phyloP scores from a whole-genome alignment of 2,888 invertebrate genomes.

The Malthinus seriepunctatus region DNA sequence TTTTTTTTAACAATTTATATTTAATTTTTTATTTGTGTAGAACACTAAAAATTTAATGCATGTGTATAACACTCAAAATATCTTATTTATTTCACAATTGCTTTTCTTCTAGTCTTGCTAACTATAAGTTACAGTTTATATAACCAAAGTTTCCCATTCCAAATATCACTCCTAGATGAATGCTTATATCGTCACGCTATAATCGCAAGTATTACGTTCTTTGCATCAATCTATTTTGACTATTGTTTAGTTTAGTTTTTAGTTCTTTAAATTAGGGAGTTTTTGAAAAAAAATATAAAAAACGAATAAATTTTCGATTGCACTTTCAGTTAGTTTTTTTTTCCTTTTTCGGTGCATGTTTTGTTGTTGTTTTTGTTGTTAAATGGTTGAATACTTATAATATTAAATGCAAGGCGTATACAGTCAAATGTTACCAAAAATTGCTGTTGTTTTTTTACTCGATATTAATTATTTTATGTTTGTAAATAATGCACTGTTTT shows the following conservation, averaged over 20 bases:
- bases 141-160: conserved; percentile 24
- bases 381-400: conserved; percentile 20
- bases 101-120: conserved; percentile 24
- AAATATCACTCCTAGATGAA: conserved; percentile 18
- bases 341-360: conserved; percentile 28
- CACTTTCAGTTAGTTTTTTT: conserved; percentile 24
- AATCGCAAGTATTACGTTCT: conserved; percentile 47
- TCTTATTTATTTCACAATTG: conserved; percentile 8
- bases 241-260: conserved; percentile 19
- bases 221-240: conserved; percentile 31
- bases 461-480: conserved; percentile 29
- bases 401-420: conserved; percentile 36
- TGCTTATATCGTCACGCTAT: conserved; percentile 43
- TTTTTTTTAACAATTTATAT: neutral
- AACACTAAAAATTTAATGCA: conserved; percentile 2
- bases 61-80: conserved; percentile 23
- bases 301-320: conserved; percentile 2
- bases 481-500: conserved; percentile 37
- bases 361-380: conserved; percentile 51
- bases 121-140: conserved; percentile 23
- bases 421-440: conserved; percentile 38
- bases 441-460: conserved; percentile 38
- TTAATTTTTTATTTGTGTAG: conserved; percentile 9
- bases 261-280: conserved; percentile 15
- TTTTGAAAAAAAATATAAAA: conserved; percentile 9